These are phyloP conservation scores for Gymnothorax javanicus DNA, from an alignment of 2,797 vertebrate species.

Conservation along the genomic window DNA sequence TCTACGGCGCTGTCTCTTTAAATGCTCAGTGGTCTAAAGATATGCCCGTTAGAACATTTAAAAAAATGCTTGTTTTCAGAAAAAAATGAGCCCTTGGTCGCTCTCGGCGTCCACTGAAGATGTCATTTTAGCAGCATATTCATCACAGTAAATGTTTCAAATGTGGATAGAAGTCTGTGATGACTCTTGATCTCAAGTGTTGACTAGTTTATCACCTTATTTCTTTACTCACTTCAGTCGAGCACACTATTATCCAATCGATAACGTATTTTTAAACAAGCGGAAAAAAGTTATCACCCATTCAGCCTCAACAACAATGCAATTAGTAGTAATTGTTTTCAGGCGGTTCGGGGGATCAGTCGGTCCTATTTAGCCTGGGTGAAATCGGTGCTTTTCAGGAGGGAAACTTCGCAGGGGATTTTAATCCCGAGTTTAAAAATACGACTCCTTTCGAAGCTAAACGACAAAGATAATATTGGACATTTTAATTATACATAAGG, in stretches of 20 bases:
- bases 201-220: neutral
- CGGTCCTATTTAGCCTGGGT: constrained; percentile 70
- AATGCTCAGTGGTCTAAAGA: constrained; percentile 48
- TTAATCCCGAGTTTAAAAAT: constrained; percentile 72
- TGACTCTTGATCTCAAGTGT: neutral
- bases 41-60: constrained; percentile 57
- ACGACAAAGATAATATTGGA: constrained; percentile 57
- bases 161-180: neutral
- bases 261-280: neutral
- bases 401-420: constrained; percentile 79
- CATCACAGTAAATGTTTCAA: neutral
- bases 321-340: constrained; percentile 31
- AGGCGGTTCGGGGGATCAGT: constrained; percentile 43
- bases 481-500: constrained; percentile 50
- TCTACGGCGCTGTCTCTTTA: constrained; percentile 43
- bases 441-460: constrained; percentile 63
- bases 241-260: neutral
- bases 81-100: neutral
- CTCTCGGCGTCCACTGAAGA: neutral
- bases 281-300: neutral
- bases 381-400: constrained; percentile 81
- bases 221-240: neutral
- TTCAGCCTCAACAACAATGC: neutral
- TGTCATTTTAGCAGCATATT: neutral
- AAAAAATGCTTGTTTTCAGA: neutral